A percentile compares a stretch with the other conserved stretches of the same genome.
Evolutionary conservation across 2,888 invertebrate species (phyloP).

Genomic region (Hydroisotoma schaefferi): DNA sequence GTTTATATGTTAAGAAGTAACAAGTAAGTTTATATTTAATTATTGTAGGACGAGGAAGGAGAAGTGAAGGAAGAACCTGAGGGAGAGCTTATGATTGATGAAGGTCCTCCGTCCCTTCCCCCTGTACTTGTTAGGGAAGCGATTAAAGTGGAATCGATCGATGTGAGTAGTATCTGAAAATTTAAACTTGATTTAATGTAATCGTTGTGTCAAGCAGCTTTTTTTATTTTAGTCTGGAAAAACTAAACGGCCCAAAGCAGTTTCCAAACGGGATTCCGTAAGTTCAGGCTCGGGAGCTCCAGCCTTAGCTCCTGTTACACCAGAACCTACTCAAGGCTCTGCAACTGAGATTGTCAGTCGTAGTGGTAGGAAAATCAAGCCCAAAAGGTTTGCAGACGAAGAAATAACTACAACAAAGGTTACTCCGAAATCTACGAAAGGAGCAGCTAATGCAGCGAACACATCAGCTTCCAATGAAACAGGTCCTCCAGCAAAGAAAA

Average conservation of each 20-base stretch:
- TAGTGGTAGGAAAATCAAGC: slow-evolving; percentile 71
- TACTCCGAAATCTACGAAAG: slow-evolving; percentile 12
- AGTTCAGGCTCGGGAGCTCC: slow-evolving; percentile 21
- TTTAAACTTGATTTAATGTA: not conserved
- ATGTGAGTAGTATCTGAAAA: not conserved
- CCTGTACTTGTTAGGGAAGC: slow-evolving; percentile 39
- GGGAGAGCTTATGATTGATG: slow-evolving; percentile 51
- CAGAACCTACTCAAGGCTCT: slow-evolving; percentile 28
- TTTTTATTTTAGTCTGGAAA: slow-evolving; percentile 12
- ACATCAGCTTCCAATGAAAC: slow-evolving; percentile 28
- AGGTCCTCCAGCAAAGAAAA: slow-evolving; percentile 29
- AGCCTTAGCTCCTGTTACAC: slow-evolving; percentile 16
- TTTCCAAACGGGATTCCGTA: slow-evolving; percentile 38
- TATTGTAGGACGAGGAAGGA: slow-evolving; percentile 23
- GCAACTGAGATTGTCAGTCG: slow-evolving; percentile 63
- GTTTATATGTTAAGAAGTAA: not conserved
- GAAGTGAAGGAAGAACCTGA: slow-evolving; percentile 49
- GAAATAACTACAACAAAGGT: slow-evolving; percentile 43
- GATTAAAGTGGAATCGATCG: slow-evolving; percentile 5
- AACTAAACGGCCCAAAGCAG: slow-evolving; percentile 19
- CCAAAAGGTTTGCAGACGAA: slow-evolving; percentile 55
- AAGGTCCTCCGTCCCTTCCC: slow-evolving; percentile 46
- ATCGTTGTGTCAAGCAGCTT: not conserved
- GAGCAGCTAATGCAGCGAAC: slow-evolving; percentile 13
- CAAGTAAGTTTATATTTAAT: not conserved